Evolutionary conservation across 1,140 invertebrate species (phyloP), one percentile per base, ranked within the genome.

Genomic region (Neodiprion lecontei): DNA sequence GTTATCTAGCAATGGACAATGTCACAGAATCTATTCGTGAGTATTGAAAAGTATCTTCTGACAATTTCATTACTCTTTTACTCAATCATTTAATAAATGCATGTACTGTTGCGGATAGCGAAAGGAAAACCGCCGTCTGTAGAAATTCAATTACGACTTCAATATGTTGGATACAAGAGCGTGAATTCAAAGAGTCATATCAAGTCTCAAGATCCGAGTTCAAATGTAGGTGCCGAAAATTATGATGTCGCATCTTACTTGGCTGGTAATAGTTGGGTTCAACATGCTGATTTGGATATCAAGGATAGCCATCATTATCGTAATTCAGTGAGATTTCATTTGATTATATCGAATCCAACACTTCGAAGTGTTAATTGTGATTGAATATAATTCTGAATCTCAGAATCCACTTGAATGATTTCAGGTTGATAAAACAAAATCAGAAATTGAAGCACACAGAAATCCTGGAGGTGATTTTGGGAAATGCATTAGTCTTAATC

Each of bases 381-480:
- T 61, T 61, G 53, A 61, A 61, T 9, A 17, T 40, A 40, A 40
- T 40, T 40, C 28, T 40, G 28, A 40, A 40, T 40, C 28, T 40
- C 28, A 40, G 28, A 40, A 40, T 40, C 1, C 28, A 40, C 5
- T 40, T 66, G 21, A 66, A 23, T 21, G 47, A 66, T 80, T 76
- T 48, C 74, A 82, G 77, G 77, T 61, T 17, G n/a, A 61, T 17
- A 17, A 61, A 17, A 61, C 67, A 72, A 69, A 49, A 28, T 78
- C 68, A 23, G 79, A 79, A 72, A 79, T 81, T 9, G 78, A 82
- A 1, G 80, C 69, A 72, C 80, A 86, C 14, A 80, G 78, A 80
- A 83, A 85, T 79, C 74, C 80, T 72, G 75, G 61, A 21, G 83
- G 82, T 61, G 83, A 86, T 77, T 82, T 78, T 74, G 75, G 72